Evolutionary conservation across 2,113 vertebrate genomes (phyloP).

Genomic region (Tachysurus fulvidraco): DNA sequence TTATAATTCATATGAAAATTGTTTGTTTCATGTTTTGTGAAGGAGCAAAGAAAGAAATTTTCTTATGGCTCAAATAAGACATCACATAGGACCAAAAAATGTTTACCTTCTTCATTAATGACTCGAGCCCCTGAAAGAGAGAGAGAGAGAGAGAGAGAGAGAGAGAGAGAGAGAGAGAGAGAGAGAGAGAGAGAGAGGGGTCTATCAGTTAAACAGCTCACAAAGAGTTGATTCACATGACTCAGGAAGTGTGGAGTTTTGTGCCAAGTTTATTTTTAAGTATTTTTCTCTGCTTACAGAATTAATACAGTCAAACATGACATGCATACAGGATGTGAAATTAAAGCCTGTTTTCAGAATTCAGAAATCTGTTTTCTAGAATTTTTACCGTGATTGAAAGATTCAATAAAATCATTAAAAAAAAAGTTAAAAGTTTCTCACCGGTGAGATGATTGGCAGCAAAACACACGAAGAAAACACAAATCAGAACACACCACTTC

Average conservation of each 20-base stretch:
- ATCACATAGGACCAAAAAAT: neutral
- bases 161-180: constrained; percentile 54
- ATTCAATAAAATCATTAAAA: neutral
- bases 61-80: neutral
- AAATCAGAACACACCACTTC: constrained; percentile 65
- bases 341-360: neutral
- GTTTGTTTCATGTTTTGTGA: neutral
- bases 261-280: constrained; percentile 66
- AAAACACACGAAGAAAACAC: constrained; percentile 62
- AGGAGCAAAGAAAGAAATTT: neutral
- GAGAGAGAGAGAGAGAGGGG: constrained; percentile 35
- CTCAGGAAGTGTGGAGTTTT: constrained; percentile 57
- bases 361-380: neutral
- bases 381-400: neutral
- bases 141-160: constrained; percentile 33
- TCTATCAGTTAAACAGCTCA: constrained; percentile 56
- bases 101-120: constrained; percentile 76
- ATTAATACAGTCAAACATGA: neutral
- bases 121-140: constrained; percentile 77
- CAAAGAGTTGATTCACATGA: constrained; percentile 71
- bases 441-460: constrained; percentile 59
- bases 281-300: neutral
- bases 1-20: neutral
- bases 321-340: neutral
- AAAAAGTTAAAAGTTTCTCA: constrained; percentile 55